Conservation (phyloP, 2,888 invertebrate genomes). For the Yponomeuta plumbellus region DNA sequence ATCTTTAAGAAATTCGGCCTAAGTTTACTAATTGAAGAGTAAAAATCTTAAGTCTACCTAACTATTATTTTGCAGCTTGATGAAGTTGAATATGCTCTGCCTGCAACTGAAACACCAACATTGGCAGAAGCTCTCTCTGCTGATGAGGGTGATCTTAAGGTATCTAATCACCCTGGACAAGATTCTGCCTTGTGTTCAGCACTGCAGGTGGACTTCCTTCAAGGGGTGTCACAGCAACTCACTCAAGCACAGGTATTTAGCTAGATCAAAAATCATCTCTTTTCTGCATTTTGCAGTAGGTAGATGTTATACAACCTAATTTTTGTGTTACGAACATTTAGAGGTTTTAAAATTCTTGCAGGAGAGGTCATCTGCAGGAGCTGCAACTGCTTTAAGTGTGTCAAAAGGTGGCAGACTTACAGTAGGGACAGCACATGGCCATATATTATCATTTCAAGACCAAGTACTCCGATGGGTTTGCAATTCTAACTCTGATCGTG, state of each 20-base stretch:
- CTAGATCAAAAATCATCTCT: not conserved
- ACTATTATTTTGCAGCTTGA: slow-evolving; percentile 49
- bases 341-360: slow-evolving; percentile 45
- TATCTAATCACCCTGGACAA: slow-evolving; percentile 31
- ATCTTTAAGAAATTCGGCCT: too few relatives aligned
- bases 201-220: slow-evolving; percentile 78
- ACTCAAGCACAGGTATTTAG: slow-evolving; percentile 84
- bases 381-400: slow-evolving; percentile 88
- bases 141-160: slow-evolving; percentile 42
- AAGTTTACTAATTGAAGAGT: too few relatives aligned
- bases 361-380: slow-evolving; percentile 93
- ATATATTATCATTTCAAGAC: slow-evolving; percentile 83
- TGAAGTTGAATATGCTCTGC: slow-evolving; percentile 69
- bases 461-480: slow-evolving; percentile 95
- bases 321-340: too few relatives aligned
- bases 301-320: too few relatives aligned
- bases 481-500: slow-evolving; percentile 80
- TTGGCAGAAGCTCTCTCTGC: slow-evolving; percentile 57
- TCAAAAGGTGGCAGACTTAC: slow-evolving; percentile 84
- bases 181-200: slow-evolving; percentile 56
- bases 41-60: not conserved
- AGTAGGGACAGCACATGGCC: slow-evolving; percentile 96
- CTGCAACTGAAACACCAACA: slow-evolving; percentile 63
- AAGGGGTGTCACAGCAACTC: slow-evolving; percentile 93
- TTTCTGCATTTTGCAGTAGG: too few relatives aligned